Evolutionary conservation across 1,140 invertebrate species (phyloP).

Genomic region (Nomia melanderi): DNA sequence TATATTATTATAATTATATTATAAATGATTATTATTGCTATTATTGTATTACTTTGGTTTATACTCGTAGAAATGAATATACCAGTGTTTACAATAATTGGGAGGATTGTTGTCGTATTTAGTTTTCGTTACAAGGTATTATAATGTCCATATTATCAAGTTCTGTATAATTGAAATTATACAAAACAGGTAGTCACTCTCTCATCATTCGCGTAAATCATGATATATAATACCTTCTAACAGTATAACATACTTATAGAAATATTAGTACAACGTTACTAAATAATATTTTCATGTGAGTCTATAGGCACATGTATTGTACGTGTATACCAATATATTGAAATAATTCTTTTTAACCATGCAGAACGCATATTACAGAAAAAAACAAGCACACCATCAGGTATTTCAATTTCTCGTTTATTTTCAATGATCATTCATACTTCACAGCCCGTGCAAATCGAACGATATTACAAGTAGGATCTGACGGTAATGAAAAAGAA

Average conservation of each 20-base stretch:
- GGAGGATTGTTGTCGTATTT: neutral
- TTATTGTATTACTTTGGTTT: conserved; percentile 77
- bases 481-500: conserved; percentile 12
- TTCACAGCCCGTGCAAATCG: neutral
- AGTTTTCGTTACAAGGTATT: too few species aligned
- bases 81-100: conserved; percentile 75
- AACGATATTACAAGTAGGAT: neutral
- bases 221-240: neutral
- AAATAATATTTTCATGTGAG: neutral
- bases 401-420: neutral
- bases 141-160: too few species aligned
- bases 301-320: neutral
- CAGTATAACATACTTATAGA: neutral
- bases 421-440: neutral
- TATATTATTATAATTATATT: conserved; percentile 60
- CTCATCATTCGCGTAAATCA: too few species aligned
- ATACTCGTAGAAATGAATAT: conserved; percentile 78
- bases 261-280: neutral
- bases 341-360: too few species aligned
- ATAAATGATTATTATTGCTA: conserved; percentile 56
- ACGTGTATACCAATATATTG: too few species aligned
- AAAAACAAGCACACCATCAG: neutral
- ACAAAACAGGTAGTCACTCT: too few species aligned
- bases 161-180: too few species aligned
- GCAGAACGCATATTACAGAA: too few species aligned